These are phyloP conservation scores for Camponotus fellah DNA, from an alignment of 2,888 invertebrate genomes.

Conservation along the genomic window DNA sequence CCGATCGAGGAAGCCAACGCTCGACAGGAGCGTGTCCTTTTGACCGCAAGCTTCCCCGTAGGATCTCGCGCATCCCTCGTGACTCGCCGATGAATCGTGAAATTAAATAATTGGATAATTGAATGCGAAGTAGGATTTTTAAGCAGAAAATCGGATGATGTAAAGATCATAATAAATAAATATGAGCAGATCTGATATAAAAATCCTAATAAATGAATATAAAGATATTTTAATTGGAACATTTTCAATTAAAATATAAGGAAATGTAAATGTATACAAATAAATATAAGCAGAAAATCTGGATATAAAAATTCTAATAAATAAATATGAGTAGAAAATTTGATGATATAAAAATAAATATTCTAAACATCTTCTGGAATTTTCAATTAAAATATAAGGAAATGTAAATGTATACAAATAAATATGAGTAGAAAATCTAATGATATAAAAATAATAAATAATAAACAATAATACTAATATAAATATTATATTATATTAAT, in stretches of 20 bases:
- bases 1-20: conserved; percentile 29
- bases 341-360: too few relatives aligned
- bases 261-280: background rate
- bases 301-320: too few relatives aligned
- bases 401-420: too few relatives aligned
- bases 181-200: background rate
- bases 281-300: too few relatives aligned
- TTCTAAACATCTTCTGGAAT: too few relatives aligned
- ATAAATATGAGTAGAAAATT: too few relatives aligned
- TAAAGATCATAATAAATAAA: background rate
- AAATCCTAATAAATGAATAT: background rate
- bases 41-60: background rate
- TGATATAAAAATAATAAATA: too few relatives aligned
- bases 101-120: background rate
- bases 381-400: too few relatives aligned
- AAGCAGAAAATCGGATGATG: background rate
- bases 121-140: background rate
- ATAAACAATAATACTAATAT: too few relatives aligned
- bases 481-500: too few relatives aligned
- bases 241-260: background rate
- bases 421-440: too few relatives aligned
- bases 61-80: background rate
- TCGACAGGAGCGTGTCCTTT: conserved; percentile 35
- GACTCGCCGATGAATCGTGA: background rate
- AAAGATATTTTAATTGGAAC: background rate